These are phyloP conservation scores for Harlomillsia oculata DNA, from an alignment of 1,140 invertebrate species.

Conservation along the genomic window DNA sequence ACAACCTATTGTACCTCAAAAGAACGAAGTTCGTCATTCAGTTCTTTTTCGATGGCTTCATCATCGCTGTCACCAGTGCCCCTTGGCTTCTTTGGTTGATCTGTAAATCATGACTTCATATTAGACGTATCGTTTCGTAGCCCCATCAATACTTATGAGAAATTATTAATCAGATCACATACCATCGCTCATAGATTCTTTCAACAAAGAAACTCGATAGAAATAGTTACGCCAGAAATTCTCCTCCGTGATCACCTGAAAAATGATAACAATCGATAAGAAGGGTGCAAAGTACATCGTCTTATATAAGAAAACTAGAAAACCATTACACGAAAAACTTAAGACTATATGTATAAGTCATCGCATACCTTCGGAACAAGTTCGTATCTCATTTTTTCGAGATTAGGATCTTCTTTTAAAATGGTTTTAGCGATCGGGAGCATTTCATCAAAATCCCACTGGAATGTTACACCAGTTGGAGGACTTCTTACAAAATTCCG, in stretches of 20 bases:
- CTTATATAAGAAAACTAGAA: too few relatives aligned
- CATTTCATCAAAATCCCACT: slow-evolving; percentile 85
- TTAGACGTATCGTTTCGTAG: background rate
- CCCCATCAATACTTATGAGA: background rate
- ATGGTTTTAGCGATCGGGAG: slow-evolving; percentile 81
- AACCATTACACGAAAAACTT: too few relatives aligned
- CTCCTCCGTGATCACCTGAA: slow-evolving; percentile 84
- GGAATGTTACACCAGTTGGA: slow-evolving; percentile 86
- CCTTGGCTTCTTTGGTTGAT: slow-evolving; percentile 17
- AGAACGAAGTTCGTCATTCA: slow-evolving; percentile 28
- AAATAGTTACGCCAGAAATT: slow-evolving; percentile 99
- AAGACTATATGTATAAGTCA: background rate
- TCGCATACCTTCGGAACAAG: slow-evolving; percentile 88
- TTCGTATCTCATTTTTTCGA: slow-evolving; percentile 96
- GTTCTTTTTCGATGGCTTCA: slow-evolving; percentile 23
- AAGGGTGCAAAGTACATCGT: too few relatives aligned
- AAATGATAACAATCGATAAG: too few relatives aligned
- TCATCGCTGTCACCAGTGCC: slow-evolving; percentile 18
- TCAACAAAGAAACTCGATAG: slow-evolving; percentile 94
- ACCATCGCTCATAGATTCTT: slow-evolving; percentile 62
- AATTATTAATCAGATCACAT: background rate
- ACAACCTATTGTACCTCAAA: slow-evolving; percentile 23
- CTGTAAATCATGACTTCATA: slow-evolving; percentile 2
- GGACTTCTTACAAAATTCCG: slow-evolving; percentile 94
- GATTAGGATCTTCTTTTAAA: slow-evolving; percentile 85